A percentile compares a stretch with the other conserved stretches of the same genome.
Evolutionary conservation across 2,113 vertebrate species (phyloP).

Genomic region (Indri indri): DNA sequence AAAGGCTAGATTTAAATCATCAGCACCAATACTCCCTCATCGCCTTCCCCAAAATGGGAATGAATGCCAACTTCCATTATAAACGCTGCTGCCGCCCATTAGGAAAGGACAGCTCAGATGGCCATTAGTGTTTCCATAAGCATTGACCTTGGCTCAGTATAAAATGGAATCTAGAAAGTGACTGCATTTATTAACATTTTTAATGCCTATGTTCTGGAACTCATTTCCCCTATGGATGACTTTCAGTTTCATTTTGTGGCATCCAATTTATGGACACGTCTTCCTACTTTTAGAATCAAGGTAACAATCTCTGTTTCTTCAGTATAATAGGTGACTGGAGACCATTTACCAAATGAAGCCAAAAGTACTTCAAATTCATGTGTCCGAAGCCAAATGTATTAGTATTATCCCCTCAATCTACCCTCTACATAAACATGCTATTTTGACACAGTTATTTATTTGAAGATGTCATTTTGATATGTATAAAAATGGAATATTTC

Average conservation of each 20-base stretch:
- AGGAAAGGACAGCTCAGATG: neutral
- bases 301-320: neutral
- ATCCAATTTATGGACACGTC: constrained; percentile 10
- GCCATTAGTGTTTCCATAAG: constrained; percentile 16
- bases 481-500: neutral
- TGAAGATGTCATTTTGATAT: neutral
- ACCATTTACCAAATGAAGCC: neutral
- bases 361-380: neutral
- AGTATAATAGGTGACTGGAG: neutral
- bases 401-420: neutral
- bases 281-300: constrained; percentile 22
- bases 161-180: constrained; percentile 50
- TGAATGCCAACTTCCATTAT: neutral
- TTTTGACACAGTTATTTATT: neutral
- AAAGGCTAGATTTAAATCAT: constrained; percentile 30
- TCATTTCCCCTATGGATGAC: constrained; percentile 36
- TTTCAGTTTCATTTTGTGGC: constrained; percentile 47
- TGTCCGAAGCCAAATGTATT: neutral
- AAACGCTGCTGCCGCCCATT: neutral
- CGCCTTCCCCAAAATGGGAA: neutral
- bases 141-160: constrained; percentile 49
- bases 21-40: neutral
- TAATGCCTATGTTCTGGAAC: constrained; percentile 28
- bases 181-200: constrained; percentile 64
- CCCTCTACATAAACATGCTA: neutral